These are phyloP conservation scores for Upupa epops DNA, from an alignment of 2,113 vertebrate species.

Conservation along the genomic window DNA sequence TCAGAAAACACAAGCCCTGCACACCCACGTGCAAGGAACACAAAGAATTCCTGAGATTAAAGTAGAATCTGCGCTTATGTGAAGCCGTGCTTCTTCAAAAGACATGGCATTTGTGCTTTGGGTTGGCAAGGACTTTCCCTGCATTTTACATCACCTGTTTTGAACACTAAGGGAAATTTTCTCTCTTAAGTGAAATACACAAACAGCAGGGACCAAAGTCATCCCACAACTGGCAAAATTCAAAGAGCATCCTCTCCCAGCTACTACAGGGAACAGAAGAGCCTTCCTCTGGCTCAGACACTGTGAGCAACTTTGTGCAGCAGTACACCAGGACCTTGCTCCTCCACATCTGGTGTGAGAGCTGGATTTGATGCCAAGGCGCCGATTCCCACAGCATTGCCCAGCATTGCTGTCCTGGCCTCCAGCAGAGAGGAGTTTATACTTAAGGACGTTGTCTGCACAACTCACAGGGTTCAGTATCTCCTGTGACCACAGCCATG, in stretches of 20 bases:
- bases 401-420: too few relatives aligned
- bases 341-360: not conserved
- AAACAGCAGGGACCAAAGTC: too few relatives aligned
- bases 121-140: too few relatives aligned
- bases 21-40: not conserved
- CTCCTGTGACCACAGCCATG: not conserved
- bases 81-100: not conserved
- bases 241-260: too few relatives aligned
- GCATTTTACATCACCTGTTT: not conserved
- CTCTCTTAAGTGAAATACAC: not conserved
- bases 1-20: not conserved
- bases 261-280: too few relatives aligned
- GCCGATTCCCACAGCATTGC: not conserved
- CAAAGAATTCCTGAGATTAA: not conserved
- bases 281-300: too few relatives aligned
- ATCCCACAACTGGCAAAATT: too few relatives aligned
- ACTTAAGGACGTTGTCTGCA: not conserved
- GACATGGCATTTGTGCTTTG: not conserved
- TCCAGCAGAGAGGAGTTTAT: fast-evolving
- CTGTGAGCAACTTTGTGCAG: not conserved
- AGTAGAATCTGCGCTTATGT: not conserved
- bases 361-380: not conserved
- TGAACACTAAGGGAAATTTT: not conserved
- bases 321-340: not conserved
- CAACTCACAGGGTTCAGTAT: not conserved